These are phyloP conservation scores for Lepisosteus osseus DNA, from an alignment of 2,113 vertebrate genomes.

Conservation along the genomic window DNA sequence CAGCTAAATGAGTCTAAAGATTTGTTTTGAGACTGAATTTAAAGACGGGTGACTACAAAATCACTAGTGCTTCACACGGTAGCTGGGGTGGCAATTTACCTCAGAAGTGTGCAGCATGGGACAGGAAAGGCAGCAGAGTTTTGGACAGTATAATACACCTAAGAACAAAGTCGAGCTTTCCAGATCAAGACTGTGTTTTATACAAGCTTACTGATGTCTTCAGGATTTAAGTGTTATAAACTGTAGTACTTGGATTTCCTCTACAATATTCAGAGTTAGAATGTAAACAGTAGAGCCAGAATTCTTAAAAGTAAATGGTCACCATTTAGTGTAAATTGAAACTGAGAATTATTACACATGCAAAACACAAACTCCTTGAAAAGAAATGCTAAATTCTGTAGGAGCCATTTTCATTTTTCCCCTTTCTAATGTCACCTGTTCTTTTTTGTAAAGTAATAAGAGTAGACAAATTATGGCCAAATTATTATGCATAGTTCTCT, in stretches of 20 bases:
- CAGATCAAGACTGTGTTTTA: constrained; percentile 51
- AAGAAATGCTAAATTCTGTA: neutral
- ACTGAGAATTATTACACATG: neutral
- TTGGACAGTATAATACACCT: neutral
- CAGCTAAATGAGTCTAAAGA: constrained; percentile 7
- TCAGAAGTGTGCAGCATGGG: constrained; percentile 16
- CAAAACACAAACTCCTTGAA: constrained; percentile 7
- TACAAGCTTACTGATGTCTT: constrained; percentile 59
- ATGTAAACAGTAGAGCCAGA: no score
- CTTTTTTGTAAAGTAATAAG: neutral
- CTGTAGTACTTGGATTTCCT: no score
- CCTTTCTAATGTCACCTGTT: neutral
- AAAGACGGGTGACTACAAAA: constrained; percentile 47
- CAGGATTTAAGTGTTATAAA: constrained; percentile 30
- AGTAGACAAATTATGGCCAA: neutral
- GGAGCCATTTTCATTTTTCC: constrained; percentile 1
- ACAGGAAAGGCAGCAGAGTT: constrained; percentile 1
- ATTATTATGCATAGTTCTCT: constrained; percentile 5
- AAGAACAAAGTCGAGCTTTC: constrained; percentile 48
- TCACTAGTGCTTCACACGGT: constrained; percentile 33
- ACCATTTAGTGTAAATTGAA: no score
- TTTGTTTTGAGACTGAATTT: constrained; percentile 44
- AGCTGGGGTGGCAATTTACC: neutral
- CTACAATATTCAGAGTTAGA: no score
- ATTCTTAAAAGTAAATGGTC: no score